Conservation (phyloP, 53 echinoderm and acorn worm genomes). For the Temnopleurus reevesii region DNA sequence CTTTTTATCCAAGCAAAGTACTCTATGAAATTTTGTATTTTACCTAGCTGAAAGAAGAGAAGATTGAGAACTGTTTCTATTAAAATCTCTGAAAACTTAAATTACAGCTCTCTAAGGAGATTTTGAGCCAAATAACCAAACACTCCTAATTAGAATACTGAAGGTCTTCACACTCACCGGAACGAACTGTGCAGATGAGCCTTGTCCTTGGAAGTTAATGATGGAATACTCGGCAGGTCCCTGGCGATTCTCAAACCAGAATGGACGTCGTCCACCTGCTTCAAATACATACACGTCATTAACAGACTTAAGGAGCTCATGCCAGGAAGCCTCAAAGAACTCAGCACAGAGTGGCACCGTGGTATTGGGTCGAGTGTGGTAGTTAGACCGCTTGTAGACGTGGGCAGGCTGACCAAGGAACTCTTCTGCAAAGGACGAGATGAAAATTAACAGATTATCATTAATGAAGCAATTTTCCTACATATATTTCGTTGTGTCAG, state of each 20-base stretch:
- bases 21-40: too few relatives aligned
- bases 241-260: conserved; percentile 57
- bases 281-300: conserved; percentile 23
- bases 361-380: background rate
- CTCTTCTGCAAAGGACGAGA: background rate
- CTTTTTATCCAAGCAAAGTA: too few relatives aligned
- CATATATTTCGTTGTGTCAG: too few relatives aligned
- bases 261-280: conserved; percentile 61
- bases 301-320: conserved; percentile 35
- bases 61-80: too few relatives aligned
- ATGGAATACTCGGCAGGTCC: conserved; percentile 64
- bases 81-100: too few relatives aligned
- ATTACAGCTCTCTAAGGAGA: too few relatives aligned
- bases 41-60: too few relatives aligned
- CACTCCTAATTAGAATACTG: too few relatives aligned
- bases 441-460: too few relatives aligned
- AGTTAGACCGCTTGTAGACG: conserved; percentile 15
- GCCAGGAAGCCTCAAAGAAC: conserved; percentile 32
- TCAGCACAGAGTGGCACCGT: conserved; percentile 27
- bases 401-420: background rate
- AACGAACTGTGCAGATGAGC: conserved; percentile 15
- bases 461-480: too few relatives aligned
- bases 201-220: conserved; percentile 63
- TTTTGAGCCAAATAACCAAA: too few relatives aligned
- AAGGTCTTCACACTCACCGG: conserved; percentile 35